These are phyloP conservation scores for Criorhina ranunculi DNA, from an alignment of 2,888 invertebrate genomes.

Conservation along the genomic window DNA sequence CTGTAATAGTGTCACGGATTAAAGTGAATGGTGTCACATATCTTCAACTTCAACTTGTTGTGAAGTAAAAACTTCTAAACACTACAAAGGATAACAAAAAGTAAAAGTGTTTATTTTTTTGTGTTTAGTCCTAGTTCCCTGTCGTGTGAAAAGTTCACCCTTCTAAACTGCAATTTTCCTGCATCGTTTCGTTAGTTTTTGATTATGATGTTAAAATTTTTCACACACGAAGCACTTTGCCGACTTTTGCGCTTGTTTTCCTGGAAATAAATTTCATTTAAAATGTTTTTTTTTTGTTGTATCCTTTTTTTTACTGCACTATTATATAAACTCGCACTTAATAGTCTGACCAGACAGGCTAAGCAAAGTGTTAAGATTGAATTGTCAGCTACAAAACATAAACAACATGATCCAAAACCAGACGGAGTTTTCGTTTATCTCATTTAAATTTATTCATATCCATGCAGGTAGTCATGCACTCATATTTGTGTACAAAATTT, in stretches of 20 bases:
- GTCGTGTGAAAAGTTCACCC: not conserved
- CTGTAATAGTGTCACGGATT: too few relatives aligned
- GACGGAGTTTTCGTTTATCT: slow-evolving; percentile 13
- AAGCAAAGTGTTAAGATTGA: slow-evolving; percentile 8
- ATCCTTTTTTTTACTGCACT: not conserved
- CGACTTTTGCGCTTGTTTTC: slow-evolving; percentile 16
- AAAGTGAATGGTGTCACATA: too few relatives aligned
- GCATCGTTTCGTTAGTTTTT: slow-evolving; percentile 19
- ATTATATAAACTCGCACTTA: not conserved
- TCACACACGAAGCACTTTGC: slow-evolving; percentile 31
- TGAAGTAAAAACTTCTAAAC: too few relatives aligned
- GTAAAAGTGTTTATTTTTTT: too few relatives aligned
- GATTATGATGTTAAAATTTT: slow-evolving; percentile 35
- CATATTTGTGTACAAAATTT: slow-evolving; percentile 20
- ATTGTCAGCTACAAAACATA: slow-evolving; percentile 35
- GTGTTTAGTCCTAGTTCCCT: too few relatives aligned
- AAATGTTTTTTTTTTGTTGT: not conserved
- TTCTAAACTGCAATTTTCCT: not conserved
- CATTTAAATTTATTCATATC: slow-evolving; percentile 41
- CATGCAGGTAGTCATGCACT: not conserved
- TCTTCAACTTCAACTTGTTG: too few relatives aligned
- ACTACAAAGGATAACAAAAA: too few relatives aligned
- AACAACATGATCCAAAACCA: not conserved
- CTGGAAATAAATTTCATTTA: slow-evolving; percentile 31
- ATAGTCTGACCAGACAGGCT: not conserved